Base-by-base conservation (phyloP, 2,888 invertebrate species). In the Clepsis dumicolana region DNA sequence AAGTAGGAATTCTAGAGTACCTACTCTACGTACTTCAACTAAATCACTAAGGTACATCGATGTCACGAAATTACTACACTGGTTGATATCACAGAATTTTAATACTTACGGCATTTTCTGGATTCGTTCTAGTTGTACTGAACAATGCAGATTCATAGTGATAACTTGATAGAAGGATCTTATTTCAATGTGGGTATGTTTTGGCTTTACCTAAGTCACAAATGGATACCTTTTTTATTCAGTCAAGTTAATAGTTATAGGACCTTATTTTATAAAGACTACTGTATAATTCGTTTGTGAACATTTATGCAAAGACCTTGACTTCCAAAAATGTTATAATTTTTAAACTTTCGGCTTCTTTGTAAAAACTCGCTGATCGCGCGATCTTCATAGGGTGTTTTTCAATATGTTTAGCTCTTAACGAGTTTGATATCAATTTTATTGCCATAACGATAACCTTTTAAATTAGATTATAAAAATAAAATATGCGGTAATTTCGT, bases 321-420 rank as follows among this genome's bases (percentile, higher is more conserved):
- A 41, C 18, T 21, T 48, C 18, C 8, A 48, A 32, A n/a, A 63
- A 53, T 18, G 27, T 18, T 5, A 4, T 8, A 50, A 52, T 7
- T 63, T n/a, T 57, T 14, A 14, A 61, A 61, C n/a, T 61, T 48
- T 29, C 48, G 57, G 24, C 16, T 32, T 24, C 59, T 64, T 63
- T 21, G 24, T 50, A 50, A 68, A 67, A 68, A 64, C 44, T 64
- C 41, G 68, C 68, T 64, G 63, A 68, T 41, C 68, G 68, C 68
- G 68, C 68, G 44, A 59, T 59, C 16, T 3, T n/a, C 12, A 12
- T 32, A 3, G 7, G 57, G 32, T 14, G 64, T 64, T 68, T 68
- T 64, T 59, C 41, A 63, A 32, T 27, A 14, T 8, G 2, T 5
- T 29, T 65, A 59, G 52, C 18, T 52, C 8, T 5, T 7, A 44